phyloP scores from a whole-genome alignment of 2,797 vertebrate genomes.

The Tenualosa thibaudeaui region DNA sequence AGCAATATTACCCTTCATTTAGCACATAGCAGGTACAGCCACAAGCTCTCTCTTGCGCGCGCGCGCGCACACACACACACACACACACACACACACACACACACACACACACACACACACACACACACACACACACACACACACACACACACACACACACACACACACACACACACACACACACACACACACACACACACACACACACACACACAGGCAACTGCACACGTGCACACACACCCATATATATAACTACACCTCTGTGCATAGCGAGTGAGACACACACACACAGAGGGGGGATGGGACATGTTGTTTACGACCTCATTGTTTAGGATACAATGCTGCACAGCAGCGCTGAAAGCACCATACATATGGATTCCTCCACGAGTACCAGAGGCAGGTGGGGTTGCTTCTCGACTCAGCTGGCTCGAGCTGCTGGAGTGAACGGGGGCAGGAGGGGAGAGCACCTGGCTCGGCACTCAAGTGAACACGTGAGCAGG shows the following conservation, averaged over 20 bases:
- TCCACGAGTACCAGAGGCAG: neutral
- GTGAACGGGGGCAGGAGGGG: neutral
- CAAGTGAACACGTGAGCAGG: neutral
- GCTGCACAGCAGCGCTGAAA: neutral
- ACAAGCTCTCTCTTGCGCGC: neutral
- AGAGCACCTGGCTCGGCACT: neutral
- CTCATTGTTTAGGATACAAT: conserved; percentile 16
- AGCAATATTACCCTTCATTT: neutral
- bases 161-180: too few relatives aligned
- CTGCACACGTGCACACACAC: too few relatives aligned
- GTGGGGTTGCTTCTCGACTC: neutral
- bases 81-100: too few relatives aligned
- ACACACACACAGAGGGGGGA: neutral
- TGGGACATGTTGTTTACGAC: neutral
- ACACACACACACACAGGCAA: too few relatives aligned
- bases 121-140: too few relatives aligned
- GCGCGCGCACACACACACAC: neutral
- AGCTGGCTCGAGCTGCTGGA: neutral
- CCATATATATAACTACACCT: neutral
- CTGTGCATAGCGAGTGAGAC: neutral
- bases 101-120: too few relatives aligned
- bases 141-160: too few relatives aligned
- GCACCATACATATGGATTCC: neutral
- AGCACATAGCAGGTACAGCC: neutral
- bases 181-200: too few relatives aligned